Evolutionary conservation across 2,797 vertebrate genomes (phyloP), one percentile per base, ranked within the genome.

Genomic region (Chiroxiphia lanceolata): DNA sequence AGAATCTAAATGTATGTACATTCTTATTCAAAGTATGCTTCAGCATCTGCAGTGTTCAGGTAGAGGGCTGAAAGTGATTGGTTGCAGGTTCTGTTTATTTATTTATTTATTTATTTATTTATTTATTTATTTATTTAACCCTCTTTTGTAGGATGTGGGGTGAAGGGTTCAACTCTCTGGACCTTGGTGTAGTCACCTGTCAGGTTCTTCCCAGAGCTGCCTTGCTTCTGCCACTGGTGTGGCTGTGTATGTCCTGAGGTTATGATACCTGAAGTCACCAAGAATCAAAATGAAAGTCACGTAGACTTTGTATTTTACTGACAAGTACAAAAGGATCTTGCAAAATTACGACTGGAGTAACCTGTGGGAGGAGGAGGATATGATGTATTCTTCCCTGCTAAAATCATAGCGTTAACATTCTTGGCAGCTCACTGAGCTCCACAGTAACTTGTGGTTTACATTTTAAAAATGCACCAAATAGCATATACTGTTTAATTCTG

Each of bases 401-500:
- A 92, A 94, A 78, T 94, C 91, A 27, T 59, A 27, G 75, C 4
- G 13, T 95, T 94, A 69, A 64, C 54, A 33, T 93, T 97, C 92
- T 95, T 94, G 91, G 92, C 87, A 93, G 83, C 69, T 82, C 51
- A 1, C 75, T 10, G 48, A 81, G 82, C 81, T 84, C 42, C 1
- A 0, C 90, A 68, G 60, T 83, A 95, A 86, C 94, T 97, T 56
- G 80, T 92, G 87, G 89, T 97, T 97, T 95, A 64, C 83, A 53
- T 94, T 96, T 97, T 76, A 78, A 84, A 94, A 96, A 89, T 31
- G 74, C 89, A 95, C 79, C 42, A 33, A 80, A 53, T 50, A 94
- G 83, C 74, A 47, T 84, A 65, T 75, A 81, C 74, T 75, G 76
- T 89, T 98, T 84, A 85, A 97, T 96, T 97, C 88, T 33, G 81